Percentiles rank a stretch among this genome's conserved stretches.
Evolutionary conservation across 2,888 invertebrate genomes (phyloP).

Genomic region (Meandrusa payeni): DNA sequence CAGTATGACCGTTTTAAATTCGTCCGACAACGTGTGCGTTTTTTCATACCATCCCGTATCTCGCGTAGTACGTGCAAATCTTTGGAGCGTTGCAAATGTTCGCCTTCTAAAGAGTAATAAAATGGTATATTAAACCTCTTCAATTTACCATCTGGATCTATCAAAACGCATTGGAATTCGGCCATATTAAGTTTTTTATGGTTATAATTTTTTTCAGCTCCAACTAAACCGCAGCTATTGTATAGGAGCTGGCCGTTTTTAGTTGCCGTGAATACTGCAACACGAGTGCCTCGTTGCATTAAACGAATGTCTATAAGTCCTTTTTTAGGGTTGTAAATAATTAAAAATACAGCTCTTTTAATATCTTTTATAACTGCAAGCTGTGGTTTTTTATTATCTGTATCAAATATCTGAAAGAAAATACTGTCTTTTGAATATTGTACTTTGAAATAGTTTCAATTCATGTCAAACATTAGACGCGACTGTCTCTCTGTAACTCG

Average conservation of each 20-base stretch:
- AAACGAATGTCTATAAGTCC: conserved; percentile 97
- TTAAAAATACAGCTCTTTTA: conserved; percentile 88
- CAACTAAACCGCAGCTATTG: conserved; percentile 90
- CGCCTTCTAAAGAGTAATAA: conserved; percentile 93
- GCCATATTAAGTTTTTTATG: conserved; percentile 81
- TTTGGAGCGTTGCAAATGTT: conserved; percentile 91
- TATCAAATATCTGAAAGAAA: conserved; percentile 65
- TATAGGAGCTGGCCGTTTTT: conserved; percentile 91
- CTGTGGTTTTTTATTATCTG: conserved; percentile 64
- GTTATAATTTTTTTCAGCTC: conserved; percentile 80
- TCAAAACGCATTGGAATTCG: conserved; percentile 87
- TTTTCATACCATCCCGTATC: conserved; percentile 84
- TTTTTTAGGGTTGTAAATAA: conserved; percentile 95
- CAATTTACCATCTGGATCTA: conserved; percentile 91
- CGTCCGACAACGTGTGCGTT: conserved; percentile 71
- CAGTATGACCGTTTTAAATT: conserved; percentile 73
- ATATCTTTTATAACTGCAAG: conserved; percentile 67
- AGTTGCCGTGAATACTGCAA: conserved; percentile 94
- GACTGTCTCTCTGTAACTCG: too few species aligned
- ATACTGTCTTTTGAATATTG: too few species aligned
- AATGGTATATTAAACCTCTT: conserved; percentile 94
- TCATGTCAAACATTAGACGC: too few species aligned
- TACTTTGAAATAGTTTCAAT: too few species aligned
- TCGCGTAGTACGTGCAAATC: conserved; percentile 93
- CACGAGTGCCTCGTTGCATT: conserved; percentile 92